phyloP scores from a whole-genome alignment of 2,888 invertebrate genomes.

The Rapana venosa region DNA sequence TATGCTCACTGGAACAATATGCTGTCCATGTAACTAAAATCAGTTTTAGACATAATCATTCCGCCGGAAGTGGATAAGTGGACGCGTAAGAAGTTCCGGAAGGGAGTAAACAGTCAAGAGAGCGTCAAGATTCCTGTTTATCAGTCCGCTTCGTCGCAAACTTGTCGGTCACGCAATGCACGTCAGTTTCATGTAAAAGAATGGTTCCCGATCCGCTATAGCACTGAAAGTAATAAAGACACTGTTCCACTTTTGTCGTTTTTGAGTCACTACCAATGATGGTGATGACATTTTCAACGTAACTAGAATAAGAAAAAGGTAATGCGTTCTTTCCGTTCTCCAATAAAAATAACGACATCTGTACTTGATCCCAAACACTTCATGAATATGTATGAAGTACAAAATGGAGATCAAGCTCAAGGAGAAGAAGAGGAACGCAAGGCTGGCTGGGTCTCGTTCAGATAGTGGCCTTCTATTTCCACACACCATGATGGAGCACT shows the following conservation, averaged over 20 bases:
- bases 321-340: background rate
- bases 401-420: background rate
- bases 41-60: too few species aligned
- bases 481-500: background rate
- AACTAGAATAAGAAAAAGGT: background rate
- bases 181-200: background rate
- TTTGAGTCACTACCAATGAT: background rate
- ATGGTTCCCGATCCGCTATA: background rate
- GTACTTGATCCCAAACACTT: background rate
- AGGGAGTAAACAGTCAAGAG: background rate
- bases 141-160: background rate
- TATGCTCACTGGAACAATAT: too few species aligned
- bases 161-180: background rate
- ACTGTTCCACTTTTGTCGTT: background rate
- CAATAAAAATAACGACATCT: background rate
- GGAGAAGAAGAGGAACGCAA: background rate
- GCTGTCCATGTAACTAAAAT: too few species aligned
- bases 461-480: background rate
- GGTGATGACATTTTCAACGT: background rate
- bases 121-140: background rate
- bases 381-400: slow-evolving; percentile 6
- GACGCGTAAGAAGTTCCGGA: background rate
- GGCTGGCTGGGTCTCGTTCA: background rate
- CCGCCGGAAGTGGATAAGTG: too few species aligned
- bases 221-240: background rate